Evolutionary conservation across 2,797 vertebrate genomes (phyloP).

Genomic region (Tokudaia muenninki): DNA sequence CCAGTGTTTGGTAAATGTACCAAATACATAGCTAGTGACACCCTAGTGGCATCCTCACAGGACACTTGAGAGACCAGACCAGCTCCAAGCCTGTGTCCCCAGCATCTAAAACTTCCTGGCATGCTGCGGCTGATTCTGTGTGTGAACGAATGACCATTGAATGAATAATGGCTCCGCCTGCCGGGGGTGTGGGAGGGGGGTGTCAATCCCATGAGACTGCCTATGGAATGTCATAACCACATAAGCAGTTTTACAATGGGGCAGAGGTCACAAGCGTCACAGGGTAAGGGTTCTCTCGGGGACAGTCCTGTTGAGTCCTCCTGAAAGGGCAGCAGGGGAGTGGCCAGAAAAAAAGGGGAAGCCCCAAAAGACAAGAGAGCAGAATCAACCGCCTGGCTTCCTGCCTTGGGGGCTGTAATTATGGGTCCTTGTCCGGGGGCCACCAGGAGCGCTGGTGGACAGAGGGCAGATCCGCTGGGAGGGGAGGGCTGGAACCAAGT

Average conservation of each 20-base stretch:
- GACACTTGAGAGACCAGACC: not conserved
- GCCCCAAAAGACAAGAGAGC: not conserved
- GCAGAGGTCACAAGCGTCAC: not conserved
- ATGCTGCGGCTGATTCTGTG: too few relatives aligned
- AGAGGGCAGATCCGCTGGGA: not conserved
- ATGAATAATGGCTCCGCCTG: not conserved
- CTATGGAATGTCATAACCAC: not conserved
- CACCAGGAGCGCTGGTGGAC: not conserved
- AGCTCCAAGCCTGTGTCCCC: not conserved
- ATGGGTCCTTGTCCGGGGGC: too few relatives aligned
- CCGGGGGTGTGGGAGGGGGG: not conserved
- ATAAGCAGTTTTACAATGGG: rapidly evolving
- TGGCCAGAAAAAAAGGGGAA: not conserved
- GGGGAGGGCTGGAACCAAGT: not conserved
- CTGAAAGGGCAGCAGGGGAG: not conserved
- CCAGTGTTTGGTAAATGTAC: rapidly evolving
- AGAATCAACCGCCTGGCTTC: not conserved
- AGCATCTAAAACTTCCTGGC: not conserved
- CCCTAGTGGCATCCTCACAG: not conserved
- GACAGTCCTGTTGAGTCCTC: not conserved
- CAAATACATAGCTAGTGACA: not conserved
- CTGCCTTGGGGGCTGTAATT: not conserved
- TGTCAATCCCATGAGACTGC: not conserved
- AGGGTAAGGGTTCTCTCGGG: not conserved
- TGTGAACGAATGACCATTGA: not conserved